Percentiles rank a stretch among this genome's conserved stretches.
Conservation (phyloP, 2,888 invertebrate species). For the Diarsia brunnea region DNA sequence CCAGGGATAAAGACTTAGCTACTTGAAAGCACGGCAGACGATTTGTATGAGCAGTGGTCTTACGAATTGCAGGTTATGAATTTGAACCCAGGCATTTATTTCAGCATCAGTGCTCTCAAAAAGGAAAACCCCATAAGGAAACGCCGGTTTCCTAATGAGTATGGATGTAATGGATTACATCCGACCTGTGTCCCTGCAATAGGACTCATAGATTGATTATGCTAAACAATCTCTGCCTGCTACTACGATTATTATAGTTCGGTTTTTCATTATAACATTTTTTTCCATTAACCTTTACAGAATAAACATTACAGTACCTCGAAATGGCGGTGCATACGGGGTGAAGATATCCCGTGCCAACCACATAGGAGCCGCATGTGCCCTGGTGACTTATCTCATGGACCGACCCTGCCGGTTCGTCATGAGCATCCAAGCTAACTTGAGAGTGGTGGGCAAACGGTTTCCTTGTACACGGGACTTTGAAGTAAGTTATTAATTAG, state of each 20-base stretch:
- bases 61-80: background rate
- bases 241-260: background rate
- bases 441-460: slow-evolving; percentile 93
- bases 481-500: slow-evolving; percentile 84
- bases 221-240: background rate
- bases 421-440: slow-evolving; percentile 93
- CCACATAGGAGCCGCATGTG: slow-evolving; percentile 92
- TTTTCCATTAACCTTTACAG: slow-evolving; percentile 60
- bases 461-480: slow-evolving; percentile 91
- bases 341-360: slow-evolving; percentile 92
- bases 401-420: slow-evolving; percentile 93
- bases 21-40: background rate
- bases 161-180: no score
- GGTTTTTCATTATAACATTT: background rate
- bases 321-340: slow-evolving; percentile 92
- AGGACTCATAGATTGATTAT: background rate
- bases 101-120: background rate
- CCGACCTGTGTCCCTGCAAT: background rate
- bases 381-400: slow-evolving; percentile 92
- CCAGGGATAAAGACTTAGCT: background rate
- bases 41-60: background rate
- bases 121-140: background rate
- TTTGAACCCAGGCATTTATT: background rate
- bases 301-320: slow-evolving; percentile 75
- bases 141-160: no score